Evolutionary conservation across 2,797 vertebrate species (phyloP).

Genomic region (Bradypodion pumilum): DNA sequence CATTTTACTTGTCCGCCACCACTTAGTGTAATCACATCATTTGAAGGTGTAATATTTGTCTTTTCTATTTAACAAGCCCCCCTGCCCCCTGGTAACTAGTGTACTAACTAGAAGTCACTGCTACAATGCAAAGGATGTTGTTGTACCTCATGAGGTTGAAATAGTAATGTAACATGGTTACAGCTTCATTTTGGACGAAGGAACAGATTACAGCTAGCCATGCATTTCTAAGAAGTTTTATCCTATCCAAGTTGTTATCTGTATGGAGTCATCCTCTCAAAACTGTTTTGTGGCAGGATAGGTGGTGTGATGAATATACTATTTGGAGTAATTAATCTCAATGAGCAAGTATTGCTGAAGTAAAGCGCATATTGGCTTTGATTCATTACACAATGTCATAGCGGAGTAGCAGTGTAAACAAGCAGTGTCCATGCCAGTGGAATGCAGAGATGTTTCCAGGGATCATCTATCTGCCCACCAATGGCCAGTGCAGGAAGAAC

Average conservation of each 20-base stretch:
- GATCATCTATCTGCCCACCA: background rate
- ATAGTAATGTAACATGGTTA: too few relatives aligned
- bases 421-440: background rate
- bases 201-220: background rate
- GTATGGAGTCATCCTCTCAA: background rate
- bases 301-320: background rate
- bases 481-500: background rate
- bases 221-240: background rate
- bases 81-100: too few relatives aligned
- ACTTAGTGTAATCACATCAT: background rate
- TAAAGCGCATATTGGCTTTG: background rate
- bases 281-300: background rate
- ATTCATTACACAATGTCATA: background rate
- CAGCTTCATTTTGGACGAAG: background rate
- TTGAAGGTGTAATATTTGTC: too few relatives aligned
- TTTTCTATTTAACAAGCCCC: too few relatives aligned
- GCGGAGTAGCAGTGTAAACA: background rate
- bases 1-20: background rate
- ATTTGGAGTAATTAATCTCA: background rate
- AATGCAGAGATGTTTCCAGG: conserved; percentile 2
- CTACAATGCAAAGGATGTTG: too few relatives aligned
- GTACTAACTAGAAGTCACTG: too few relatives aligned
- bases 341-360: background rate
- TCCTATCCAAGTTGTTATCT: too few relatives aligned
- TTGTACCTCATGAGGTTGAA: too few relatives aligned